These are phyloP conservation scores for Apis florea DNA, from an alignment of 1,140 invertebrate genomes.

Conservation along the genomic window DNA sequence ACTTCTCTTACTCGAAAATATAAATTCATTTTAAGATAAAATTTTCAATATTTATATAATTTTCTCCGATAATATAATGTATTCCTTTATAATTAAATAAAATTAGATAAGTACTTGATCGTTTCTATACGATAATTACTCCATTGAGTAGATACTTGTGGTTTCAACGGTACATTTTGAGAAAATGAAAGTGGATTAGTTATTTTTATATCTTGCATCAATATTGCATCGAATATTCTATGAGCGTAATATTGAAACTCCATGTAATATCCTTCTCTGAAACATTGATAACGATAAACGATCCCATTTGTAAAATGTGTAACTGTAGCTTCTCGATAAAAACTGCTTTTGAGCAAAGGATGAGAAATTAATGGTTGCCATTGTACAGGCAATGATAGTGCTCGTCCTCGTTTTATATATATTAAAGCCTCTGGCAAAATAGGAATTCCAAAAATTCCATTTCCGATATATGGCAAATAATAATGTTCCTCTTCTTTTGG, in stretches of 20 bases:
- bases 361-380: slow-evolving; percentile 88
- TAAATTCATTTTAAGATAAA: no score
- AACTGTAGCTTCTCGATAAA: slow-evolving; percentile 83
- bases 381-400: slow-evolving; percentile 85
- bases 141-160: slow-evolving; percentile 81
- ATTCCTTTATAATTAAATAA: not conserved
- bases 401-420: slow-evolving; percentile 86
- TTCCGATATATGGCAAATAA: slow-evolving; percentile 89
- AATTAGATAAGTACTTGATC: slow-evolving; percentile 73
- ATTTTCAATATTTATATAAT: no score
- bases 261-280: slow-evolving; percentile 84
- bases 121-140: slow-evolving; percentile 79
- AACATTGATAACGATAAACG: slow-evolving; percentile 86
- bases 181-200: slow-evolving; percentile 85
- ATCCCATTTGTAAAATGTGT: slow-evolving; percentile 86
- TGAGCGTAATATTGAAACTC: slow-evolving; percentile 90
- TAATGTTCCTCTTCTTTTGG: slow-evolving; percentile 81
- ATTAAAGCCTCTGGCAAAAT: slow-evolving; percentile 84
- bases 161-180: slow-evolving; percentile 80
- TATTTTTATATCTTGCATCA: slow-evolving; percentile 90
- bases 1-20: no score
- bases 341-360: slow-evolving; percentile 75
- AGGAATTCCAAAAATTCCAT: slow-evolving; percentile 87
- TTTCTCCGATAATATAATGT: no score
- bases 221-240: slow-evolving; percentile 86